phyloP scores from a whole-genome alignment of 2,888 invertebrate genomes.

The Trypoxylon attenuatum region DNA sequence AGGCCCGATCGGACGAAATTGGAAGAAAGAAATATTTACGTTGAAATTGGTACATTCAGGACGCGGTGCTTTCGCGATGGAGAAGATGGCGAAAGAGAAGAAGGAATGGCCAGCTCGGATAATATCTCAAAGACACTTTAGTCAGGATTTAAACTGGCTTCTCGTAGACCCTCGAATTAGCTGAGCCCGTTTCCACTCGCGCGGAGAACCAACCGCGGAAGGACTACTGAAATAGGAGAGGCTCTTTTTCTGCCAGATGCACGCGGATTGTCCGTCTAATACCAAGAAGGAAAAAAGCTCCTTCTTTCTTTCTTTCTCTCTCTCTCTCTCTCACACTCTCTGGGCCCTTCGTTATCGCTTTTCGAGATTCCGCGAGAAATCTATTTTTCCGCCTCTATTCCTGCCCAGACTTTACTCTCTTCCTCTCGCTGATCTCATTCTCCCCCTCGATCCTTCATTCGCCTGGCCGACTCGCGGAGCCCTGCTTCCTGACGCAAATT shows the following conservation, averaged over 20 bases:
- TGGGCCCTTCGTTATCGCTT: constrained; percentile 37
- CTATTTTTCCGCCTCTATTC: constrained; percentile 4
- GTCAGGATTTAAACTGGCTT: constrained; percentile 38
- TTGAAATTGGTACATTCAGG: constrained; percentile 58
- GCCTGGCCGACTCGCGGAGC: too few species aligned
- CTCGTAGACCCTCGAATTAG: constrained; percentile 36
- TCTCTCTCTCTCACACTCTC: too few species aligned
- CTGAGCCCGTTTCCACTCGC: constrained; percentile 10
- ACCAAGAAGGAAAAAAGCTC: constrained; percentile 14
- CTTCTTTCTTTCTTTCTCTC: too few species aligned
- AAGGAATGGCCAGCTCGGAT: constrained; percentile 22
- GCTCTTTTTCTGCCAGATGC: constrained; percentile 1
- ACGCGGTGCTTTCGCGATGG: constrained; percentile 21
- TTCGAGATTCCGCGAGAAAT: constrained; percentile 23
- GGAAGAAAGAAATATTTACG: constrained; percentile 63
- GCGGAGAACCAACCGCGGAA: not conserved
- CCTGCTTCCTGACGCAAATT: too few species aligned
- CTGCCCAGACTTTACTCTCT: too few species aligned
- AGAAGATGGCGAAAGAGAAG: constrained; percentile 4
- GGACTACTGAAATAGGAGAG: constrained; percentile 5
- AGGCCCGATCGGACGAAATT: constrained; percentile 32
- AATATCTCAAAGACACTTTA: constrained; percentile 51
- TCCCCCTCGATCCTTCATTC: not conserved
- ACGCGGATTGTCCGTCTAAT: constrained; percentile 15
- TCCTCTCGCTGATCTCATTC: not conserved